These are phyloP conservation scores for Pyrochroa serraticornis DNA, from an alignment of 2,888 invertebrate genomes.

Conservation along the genomic window DNA sequence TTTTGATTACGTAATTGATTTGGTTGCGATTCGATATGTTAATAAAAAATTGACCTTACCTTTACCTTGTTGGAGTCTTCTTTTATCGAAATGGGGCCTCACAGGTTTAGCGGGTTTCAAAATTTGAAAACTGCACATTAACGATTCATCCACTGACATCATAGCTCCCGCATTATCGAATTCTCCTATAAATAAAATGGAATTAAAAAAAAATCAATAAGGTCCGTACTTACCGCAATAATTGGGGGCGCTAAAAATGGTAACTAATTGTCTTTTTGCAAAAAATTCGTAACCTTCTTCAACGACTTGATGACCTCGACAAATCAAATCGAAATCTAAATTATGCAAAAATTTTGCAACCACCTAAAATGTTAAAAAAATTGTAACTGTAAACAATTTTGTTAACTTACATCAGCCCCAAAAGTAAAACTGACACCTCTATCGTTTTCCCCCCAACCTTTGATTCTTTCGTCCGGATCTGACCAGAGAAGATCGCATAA, in stretches of 20 bases:
- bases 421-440: constrained; percentile 99
- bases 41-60: too few relatives aligned
- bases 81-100: constrained; percentile 85
- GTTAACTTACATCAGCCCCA: constrained; percentile 80
- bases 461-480: constrained; percentile 96
- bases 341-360: constrained; percentile 99
- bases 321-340: constrained; percentile 99
- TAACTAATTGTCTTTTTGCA: constrained; percentile 96
- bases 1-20: too few relatives aligned
- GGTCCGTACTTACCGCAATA: constrained; percentile 74
- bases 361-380: constrained; percentile 61
- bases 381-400: constrained; percentile 6
- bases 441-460: constrained; percentile 99
- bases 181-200: constrained; percentile 57
- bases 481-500: constrained; percentile 98
- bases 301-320: constrained; percentile 99
- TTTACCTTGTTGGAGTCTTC: too few relatives aligned
- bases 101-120: constrained; percentile 98
- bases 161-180: constrained; percentile 90
- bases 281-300: constrained; percentile 99
- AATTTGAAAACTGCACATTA: constrained; percentile 99
- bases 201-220: constrained; percentile 4
- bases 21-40: too few relatives aligned
- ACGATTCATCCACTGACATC: constrained; percentile 99
- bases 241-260: constrained; percentile 90